phyloP scores from a whole-genome alignment of 2,113 vertebrate species.

The Coptodon rendalli region DNA sequence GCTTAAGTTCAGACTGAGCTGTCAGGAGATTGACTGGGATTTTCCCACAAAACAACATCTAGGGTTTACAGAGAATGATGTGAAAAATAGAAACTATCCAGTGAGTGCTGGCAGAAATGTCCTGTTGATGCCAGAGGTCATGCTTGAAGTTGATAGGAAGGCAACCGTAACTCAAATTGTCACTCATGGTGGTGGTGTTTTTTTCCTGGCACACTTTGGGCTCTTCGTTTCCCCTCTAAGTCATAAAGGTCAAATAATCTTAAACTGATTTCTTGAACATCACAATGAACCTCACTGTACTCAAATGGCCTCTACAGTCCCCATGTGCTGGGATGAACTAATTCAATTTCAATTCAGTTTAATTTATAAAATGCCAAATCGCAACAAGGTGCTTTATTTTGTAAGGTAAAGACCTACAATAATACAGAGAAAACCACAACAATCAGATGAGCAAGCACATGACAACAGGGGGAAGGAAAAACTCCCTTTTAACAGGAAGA shows the following conservation, averaged over 20 bases:
- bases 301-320: neutral
- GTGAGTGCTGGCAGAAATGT: neutral
- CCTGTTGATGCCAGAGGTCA: neutral
- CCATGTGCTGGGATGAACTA: neutral
- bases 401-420: neutral
- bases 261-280: neutral
- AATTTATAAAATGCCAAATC: neutral
- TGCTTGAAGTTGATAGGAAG: neutral
- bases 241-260: neutral
- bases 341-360: neutral
- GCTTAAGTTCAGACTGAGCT: neutral
- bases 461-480: neutral
- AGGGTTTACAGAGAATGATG: neutral
- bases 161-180: neutral
- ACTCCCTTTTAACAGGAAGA: neutral
- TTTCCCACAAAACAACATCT: neutral
- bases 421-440: neutral
- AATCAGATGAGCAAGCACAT: neutral
- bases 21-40: neutral
- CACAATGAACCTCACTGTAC: neutral
- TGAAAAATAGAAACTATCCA: neutral
- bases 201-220: neutral
- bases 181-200: neutral
- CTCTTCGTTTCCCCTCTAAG: neutral
- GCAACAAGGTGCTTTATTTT: neutral